Evolutionary conservation across 2,888 invertebrate species (phyloP).

Genomic region (Helobdella robusta): DNA sequence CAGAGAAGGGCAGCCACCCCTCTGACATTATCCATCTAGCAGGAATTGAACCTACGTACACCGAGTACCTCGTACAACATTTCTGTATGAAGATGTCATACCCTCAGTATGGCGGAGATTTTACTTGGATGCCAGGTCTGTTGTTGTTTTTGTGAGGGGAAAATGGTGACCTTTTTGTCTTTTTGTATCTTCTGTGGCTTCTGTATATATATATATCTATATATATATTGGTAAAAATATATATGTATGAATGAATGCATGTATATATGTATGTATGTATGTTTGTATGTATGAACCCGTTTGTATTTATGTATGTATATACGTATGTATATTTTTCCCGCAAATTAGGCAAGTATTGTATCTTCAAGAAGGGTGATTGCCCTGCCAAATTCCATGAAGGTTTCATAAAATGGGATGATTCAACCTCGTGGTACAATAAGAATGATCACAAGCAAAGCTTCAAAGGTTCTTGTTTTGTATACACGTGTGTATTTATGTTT

Average conservation of each 20-base stretch:
- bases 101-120: conserved; percentile 17
- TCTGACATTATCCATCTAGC: conserved; percentile 30
- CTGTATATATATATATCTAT: no score
- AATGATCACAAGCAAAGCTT: conserved; percentile 18
- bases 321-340: background rate
- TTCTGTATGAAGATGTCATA: conserved; percentile 31
- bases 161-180: no score
- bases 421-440: conserved; percentile 29
- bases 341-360: conserved; percentile 35
- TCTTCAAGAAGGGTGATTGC: conserved; percentile 35
- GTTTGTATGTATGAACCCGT: no score
- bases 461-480: background rate
- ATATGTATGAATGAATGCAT: background rate
- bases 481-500: no score
- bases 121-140: conserved; percentile 22
- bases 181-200: no score
- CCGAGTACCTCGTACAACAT: conserved; percentile 22
- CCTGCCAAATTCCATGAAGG: conserved; percentile 33
- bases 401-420: conserved; percentile 36
- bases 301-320: background rate
- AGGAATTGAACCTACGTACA: conserved; percentile 22
- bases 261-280: background rate
- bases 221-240: no score
- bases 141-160: background rate
- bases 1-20: conserved; percentile 31